A percentile compares a stretch with the other conserved stretches of the same genome.
These are phyloP conservation scores for Electrona antarctica DNA, from an alignment of 2,113 vertebrate species.

Conservation along the genomic window DNA sequence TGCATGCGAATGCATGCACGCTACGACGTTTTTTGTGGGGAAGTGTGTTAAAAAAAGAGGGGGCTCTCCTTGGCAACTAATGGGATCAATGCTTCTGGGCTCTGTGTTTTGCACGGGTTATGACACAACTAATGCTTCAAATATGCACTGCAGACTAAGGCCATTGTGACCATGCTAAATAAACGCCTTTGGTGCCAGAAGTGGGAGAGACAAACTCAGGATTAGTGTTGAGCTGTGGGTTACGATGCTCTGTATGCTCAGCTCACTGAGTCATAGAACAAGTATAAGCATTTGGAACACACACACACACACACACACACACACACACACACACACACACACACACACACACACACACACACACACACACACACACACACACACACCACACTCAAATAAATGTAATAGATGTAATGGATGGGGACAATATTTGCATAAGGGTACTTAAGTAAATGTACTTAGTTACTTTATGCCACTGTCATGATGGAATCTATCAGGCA, in stretches of 20 bases:
- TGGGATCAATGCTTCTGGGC: conserved; percentile 54
- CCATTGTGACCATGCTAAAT: conserved; percentile 64
- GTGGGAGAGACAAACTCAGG: conserved; percentile 40
- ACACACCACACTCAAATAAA: too few relatives aligned
- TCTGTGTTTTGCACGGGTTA: conserved; percentile 49
- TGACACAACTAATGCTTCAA: conserved; percentile 71
- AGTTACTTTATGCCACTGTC: too few relatives aligned
- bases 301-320: conserved; percentile 8
- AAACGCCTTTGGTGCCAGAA: conserved; percentile 55
- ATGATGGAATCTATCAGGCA: too few relatives aligned
- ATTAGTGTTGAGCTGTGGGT: conserved; percentile 49
- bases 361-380: neutral
- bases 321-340: too few relatives aligned
- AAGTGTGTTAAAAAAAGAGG: conserved; percentile 15
- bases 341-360: conserved; percentile 7
- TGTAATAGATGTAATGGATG: too few relatives aligned
- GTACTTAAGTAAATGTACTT: too few relatives aligned
- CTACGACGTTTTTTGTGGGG: conserved; percentile 46
- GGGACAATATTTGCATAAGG: too few relatives aligned
- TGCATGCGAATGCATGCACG: neutral
- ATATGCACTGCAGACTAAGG: conserved; percentile 60
- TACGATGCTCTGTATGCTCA: conserved; percentile 36
- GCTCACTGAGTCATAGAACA: conserved; percentile 36
- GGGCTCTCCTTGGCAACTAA: conserved; percentile 43
- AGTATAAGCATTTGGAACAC: conserved; percentile 3